Evolutionary conservation across 1,140 invertebrate genomes (phyloP), one percentile per base, ranked within the genome.

Genomic region (Ladona fulva): DNA sequence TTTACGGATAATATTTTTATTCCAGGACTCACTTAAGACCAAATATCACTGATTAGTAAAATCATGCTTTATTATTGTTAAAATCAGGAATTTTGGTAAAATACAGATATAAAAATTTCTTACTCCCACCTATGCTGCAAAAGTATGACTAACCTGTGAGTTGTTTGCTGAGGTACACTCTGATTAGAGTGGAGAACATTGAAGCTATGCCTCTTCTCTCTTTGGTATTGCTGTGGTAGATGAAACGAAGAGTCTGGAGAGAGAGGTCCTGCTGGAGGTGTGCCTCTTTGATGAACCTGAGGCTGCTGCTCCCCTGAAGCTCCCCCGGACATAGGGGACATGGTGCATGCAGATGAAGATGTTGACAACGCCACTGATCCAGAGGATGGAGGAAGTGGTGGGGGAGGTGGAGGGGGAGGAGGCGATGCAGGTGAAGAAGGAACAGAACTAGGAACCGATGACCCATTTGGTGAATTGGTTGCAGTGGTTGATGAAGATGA

Each of bases 201-300:
- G 81, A 92, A 88, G 84, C 91, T 92, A 80, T 92, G 90, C 37
- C 91, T 86, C 82, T 92, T 92, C 66, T 89, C 87, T 76, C 87
- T 89, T 81, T 89, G 89, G 81, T 86, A 86, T 80, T 83, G 88
- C 11, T 75, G 42, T 25, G 42, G 42, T n/a, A 75, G 29, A 11
- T 25, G 25, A 66, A 25, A 42, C n/a, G 78, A 11, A 24, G 52
- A 16, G 82, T 81, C 84, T 81, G 52, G 83, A 81, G 79, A 83
- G 59, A 74, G 82, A 82, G 77, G 81, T 81, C 6, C 83, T 81
- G 79, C 82, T 82, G 79, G 80, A 77, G 80, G 29, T 25, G 74
- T 0, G 59, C 22, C 24, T 44, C 37, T 75, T 3, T 74, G 78
- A 24, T 37, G 80, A 73, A 52, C 12, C 22, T 80, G 79, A 29